A percentile compares a stretch with the other conserved stretches of the same genome.
Conservation (phyloP, 1,140 invertebrate genomes). For the Drosophila pachea region DNA sequence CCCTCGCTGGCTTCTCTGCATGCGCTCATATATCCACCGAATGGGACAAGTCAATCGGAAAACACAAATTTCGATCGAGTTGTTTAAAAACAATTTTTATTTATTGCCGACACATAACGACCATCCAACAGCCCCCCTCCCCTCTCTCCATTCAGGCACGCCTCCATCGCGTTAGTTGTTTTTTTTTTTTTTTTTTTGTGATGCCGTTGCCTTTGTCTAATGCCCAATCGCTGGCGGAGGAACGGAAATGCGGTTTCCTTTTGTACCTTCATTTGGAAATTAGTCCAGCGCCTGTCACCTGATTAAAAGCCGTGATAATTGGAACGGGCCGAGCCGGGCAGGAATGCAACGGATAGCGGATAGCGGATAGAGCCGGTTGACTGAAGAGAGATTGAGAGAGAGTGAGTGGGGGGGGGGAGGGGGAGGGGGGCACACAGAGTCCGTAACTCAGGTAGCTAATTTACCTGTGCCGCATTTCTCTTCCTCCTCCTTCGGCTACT, state of each 20-base stretch:
- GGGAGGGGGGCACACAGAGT: not conserved
- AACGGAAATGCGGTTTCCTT: slow-evolving; percentile 55
- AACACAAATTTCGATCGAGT: slow-evolving; percentile 76
- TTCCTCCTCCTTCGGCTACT: slow-evolving; percentile 41
- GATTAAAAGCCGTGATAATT: slow-evolving; percentile 75
- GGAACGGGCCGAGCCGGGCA: slow-evolving; percentile 35
- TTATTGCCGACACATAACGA: slow-evolving; percentile 59
- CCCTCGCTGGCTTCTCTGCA: slow-evolving; percentile 16
- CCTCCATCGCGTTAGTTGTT: not conserved
- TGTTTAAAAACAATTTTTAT: slow-evolving; percentile 77
- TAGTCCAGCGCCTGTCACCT: slow-evolving; percentile 51
- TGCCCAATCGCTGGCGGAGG: slow-evolving; percentile 37
- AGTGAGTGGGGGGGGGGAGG: too few relatives aligned
- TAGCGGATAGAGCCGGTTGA: not conserved
- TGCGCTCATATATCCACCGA: not conserved
- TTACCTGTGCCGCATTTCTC: slow-evolving; percentile 26
- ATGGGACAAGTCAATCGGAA: slow-evolving; percentile 59
- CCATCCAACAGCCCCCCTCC: too few relatives aligned
- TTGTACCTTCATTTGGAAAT: slow-evolving; percentile 57
- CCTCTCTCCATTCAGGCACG: slow-evolving; percentile 1
- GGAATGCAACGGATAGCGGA: slow-evolving; percentile 14
- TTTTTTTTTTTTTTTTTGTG: not conserved
- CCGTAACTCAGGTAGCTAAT: slow-evolving; percentile 63
- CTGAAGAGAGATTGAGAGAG: too few relatives aligned
- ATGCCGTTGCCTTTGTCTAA: slow-evolving; percentile 13